Evolutionary conservation across 1,140 invertebrate species (phyloP).

Genomic region (Amyelois transitella): DNA sequence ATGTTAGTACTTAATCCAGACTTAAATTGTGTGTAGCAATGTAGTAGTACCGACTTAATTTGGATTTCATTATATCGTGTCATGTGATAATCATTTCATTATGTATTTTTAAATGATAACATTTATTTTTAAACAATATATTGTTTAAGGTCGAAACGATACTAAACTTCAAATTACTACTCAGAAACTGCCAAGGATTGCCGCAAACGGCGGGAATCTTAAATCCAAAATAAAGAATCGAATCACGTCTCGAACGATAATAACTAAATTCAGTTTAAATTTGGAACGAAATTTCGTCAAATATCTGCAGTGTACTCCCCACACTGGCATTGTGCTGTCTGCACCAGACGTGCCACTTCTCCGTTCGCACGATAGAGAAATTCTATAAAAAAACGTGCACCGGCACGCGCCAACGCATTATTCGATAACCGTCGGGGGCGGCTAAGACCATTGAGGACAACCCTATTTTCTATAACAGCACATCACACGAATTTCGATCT

Average conservation of each 20-base stretch:
- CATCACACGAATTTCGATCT: constrained; percentile 18
- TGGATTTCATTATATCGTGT: too few species aligned
- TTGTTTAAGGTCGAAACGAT: too few species aligned
- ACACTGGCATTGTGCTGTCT: constrained; percentile 35
- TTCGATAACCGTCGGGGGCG: constrained; percentile 70
- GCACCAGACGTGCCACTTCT: constrained; percentile 57
- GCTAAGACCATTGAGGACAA: constrained; percentile 57
- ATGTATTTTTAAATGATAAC: too few species aligned
- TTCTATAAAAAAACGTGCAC: constrained; percentile 58
- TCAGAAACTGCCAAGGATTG: too few species aligned
- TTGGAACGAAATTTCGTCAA: neutral
- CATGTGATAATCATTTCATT: too few species aligned
- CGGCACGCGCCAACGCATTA: constrained; percentile 63
- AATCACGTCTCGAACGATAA: neutral
- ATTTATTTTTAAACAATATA: too few species aligned
- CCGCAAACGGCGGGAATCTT: neutral
- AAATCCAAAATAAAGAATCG: neutral
- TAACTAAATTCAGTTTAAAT: neutral
- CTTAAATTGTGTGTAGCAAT: too few species aligned
- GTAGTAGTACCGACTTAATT: too few species aligned
- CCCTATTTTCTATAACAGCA: constrained; percentile 46
- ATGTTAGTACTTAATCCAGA: neutral
- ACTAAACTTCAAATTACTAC: neutral
- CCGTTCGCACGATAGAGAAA: constrained; percentile 64
- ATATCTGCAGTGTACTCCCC: constrained; percentile 4